phyloP scores from a whole-genome alignment of 2,797 vertebrate genomes.

The Chelonia mydas region DNA sequence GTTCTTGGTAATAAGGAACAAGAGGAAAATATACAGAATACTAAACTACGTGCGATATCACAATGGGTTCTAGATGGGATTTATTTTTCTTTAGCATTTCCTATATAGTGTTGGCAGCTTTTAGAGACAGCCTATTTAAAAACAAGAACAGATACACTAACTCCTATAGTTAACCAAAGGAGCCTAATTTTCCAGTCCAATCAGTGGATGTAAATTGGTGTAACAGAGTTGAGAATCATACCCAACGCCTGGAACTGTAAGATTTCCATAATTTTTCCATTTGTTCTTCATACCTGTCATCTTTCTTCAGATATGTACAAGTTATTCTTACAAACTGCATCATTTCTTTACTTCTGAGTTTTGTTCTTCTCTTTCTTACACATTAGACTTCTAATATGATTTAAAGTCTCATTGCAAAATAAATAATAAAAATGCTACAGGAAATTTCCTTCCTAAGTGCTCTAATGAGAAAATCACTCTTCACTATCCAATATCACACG shows the following conservation, averaged over 20 bases:
- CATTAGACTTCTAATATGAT: not conserved
- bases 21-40: not conserved
- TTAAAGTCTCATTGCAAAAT: not conserved
- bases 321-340: not conserved
- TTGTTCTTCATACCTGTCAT: not conserved
- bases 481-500: not conserved
- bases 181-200: not conserved
- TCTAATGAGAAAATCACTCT: not conserved
- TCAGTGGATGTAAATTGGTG: not conserved
- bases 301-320: not conserved
- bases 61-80: not conserved
- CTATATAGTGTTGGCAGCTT: not conserved
- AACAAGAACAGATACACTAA: not conserved
- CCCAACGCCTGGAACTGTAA: accelerated
- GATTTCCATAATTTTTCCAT: not conserved
- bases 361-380: not conserved
- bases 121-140: not conserved
- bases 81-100: not conserved
- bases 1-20: not conserved
- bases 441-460: not conserved
- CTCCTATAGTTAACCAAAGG: not conserved
- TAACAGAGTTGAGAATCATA: not conserved
- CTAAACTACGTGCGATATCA: not conserved
- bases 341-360: accelerated
- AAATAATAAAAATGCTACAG: not conserved